A percentile compares a stretch with the other conserved stretches of the same genome.
Conservation (phyloP, 1,140 invertebrate species). For the Neodiprion lecontei region DNA sequence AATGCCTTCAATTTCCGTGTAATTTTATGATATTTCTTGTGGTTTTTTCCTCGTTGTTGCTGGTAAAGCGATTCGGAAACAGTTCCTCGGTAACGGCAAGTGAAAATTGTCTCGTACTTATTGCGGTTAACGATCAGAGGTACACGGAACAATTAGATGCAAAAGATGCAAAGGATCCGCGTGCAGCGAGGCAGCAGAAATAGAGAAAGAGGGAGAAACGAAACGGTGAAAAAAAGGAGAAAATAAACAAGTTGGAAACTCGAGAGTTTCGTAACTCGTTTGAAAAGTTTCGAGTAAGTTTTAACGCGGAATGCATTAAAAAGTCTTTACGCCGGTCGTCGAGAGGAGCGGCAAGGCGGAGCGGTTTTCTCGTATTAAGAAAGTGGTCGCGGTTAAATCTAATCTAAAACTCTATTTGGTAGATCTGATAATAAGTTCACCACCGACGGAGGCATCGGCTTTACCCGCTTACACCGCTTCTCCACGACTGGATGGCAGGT, state of each 20-base stretch:
- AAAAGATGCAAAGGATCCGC: not conserved
- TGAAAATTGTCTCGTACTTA: not conserved
- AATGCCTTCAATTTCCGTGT: not conserved
- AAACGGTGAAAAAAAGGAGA: no score
- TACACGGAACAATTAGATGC: not conserved
- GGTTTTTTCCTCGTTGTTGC: no score
- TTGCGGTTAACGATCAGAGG: not conserved
- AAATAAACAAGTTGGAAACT: not conserved
- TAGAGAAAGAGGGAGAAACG: no score
- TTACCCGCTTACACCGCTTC: conserved; percentile 29
- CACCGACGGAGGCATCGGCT: conserved; percentile 31
- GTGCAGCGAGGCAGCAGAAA: not conserved
- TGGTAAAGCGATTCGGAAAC: no score
- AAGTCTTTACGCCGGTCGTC: conserved; percentile 37
- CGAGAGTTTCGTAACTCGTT: conserved; percentile 41
- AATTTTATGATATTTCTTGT: no score
- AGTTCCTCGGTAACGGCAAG: no score
- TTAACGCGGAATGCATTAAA: conserved; percentile 46
- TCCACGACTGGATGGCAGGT: no score
- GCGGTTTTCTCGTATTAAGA: conserved; percentile 11
- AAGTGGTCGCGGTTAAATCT: conserved; percentile 37
- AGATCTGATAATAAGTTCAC: conserved; percentile 36
- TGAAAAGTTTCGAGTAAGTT: conserved; percentile 42
- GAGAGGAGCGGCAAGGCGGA: not conserved
- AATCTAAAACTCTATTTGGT: conserved; percentile 45